Evolutionary conservation across 2,113 vertebrate species (phyloP), one percentile per base, ranked within the genome.

Genomic region (Ornithorhynchus anatinus): DNA sequence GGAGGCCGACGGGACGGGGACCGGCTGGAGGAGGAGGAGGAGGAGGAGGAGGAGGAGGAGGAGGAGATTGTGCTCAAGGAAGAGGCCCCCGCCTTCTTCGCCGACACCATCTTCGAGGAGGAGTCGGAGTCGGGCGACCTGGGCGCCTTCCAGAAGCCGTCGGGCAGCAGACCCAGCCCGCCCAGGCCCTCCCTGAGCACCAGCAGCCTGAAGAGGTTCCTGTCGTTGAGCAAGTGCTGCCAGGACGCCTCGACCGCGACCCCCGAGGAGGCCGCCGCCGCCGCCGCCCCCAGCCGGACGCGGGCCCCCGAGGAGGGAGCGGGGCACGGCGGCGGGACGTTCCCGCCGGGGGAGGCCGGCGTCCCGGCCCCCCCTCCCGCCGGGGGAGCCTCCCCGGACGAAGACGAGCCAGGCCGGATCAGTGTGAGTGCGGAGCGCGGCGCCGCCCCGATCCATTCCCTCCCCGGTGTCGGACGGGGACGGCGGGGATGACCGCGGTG

Each of bases 181-280:
- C 13, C 71, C 20, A 80, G 69, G 39, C 9, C 65, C 17, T 60
- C 20, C 25, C 7, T 9, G 32, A 68, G 71, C 39, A 50, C 47
- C 7, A 36, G 5, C 10, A 83, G 31, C 32, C 45, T 81, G 62
- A 82, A 72, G 44, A 79, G 54, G 15, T 5, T 64, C 33, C 14
- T 61, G 5, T 53, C 33, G 8, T 9, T 80, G 48, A 76, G 73
- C 25, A 82, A 65, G 68, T 76, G 70, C 27, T 84, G 74, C 63
- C 79, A 73, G 4, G 2, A 58, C 17, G 59, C 56, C 36, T 23
- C 45, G 20, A 48, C 39, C 9, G 16, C 23, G 38, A 48, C 58
- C 51, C 48, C 17, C 31, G 50, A 74, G 44, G 59, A 16, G 33
- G 27, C 12, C 31, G 44, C 67, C 54, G 27, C 12, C 31, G 44